These are phyloP conservation scores for Conomelus anceps DNA, from an alignment of 2,888 invertebrate species.

Conservation along the genomic window DNA sequence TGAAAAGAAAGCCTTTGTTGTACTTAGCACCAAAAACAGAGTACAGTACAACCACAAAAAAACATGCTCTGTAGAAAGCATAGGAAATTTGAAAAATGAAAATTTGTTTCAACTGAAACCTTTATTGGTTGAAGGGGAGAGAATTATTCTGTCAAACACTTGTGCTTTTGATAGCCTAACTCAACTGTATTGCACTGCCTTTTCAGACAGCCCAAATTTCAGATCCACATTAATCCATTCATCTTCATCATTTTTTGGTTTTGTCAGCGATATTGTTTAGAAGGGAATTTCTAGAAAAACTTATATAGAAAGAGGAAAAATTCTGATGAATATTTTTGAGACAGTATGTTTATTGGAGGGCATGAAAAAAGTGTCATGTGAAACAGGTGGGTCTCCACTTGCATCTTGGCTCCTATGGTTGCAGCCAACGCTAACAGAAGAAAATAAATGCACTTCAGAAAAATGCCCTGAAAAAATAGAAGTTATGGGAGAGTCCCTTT, in stretches of 20 bases:
- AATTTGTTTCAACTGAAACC: neutral
- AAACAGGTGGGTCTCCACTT: neutral
- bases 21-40: neutral
- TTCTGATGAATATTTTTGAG: neutral
- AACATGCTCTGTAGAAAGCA: neutral
- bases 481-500: neutral
- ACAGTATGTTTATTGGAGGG: neutral
- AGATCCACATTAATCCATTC: neutral
- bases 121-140: neutral
- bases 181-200: neutral
- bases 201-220: neutral
- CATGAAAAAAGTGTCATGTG: neutral
- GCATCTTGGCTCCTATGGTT: neutral
- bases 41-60: neutral
- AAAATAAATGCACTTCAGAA: neutral
- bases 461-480: neutral
- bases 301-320: neutral
- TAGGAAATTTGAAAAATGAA: neutral
- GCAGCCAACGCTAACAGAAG: neutral
- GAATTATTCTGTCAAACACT: neutral
- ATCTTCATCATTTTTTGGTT: neutral
- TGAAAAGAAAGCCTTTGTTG: neutral
- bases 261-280: neutral
- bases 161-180: neutral
- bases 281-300: neutral